These are phyloP conservation scores for Dolomedes plantarius DNA, from an alignment of 2,888 invertebrate genomes.

Conservation along the genomic window DNA sequence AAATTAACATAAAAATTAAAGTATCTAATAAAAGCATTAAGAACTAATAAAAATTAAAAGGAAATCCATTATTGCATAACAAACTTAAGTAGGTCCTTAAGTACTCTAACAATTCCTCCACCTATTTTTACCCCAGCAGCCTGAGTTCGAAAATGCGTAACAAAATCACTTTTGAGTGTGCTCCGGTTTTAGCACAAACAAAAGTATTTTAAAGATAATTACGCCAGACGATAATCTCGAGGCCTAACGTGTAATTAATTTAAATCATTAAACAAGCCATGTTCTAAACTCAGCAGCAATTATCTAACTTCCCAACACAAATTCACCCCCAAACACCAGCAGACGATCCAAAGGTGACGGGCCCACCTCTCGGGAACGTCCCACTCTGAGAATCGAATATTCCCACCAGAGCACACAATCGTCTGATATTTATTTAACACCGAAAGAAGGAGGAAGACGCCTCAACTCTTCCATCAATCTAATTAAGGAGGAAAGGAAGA, in stretches of 20 bases:
- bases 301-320: not conserved
- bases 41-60: too few relatives aligned
- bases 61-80: too few relatives aligned
- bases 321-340: not conserved
- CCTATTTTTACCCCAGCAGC: too few relatives aligned
- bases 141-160: too few relatives aligned
- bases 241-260: not conserved
- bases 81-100: too few relatives aligned
- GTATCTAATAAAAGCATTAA: too few relatives aligned
- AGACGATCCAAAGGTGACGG: not conserved
- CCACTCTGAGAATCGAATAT: conserved; percentile 6
- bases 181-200: too few relatives aligned
- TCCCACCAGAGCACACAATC: not conserved
- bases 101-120: too few relatives aligned
- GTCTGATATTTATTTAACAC: conserved; percentile 9
- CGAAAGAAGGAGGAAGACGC: not conserved
- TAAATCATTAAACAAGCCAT: not conserved
- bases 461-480: conserved; percentile 9
- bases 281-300: not conserved
- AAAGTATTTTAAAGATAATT: too few relatives aligned
- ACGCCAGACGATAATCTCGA: too few relatives aligned
- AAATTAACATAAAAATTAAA: too few relatives aligned
- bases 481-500: not conserved
- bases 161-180: too few relatives aligned
- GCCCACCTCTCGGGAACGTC: not conserved